Percentiles rank a stretch among this genome's conserved stretches.
Evolutionary conservation across 2,113 vertebrate species (phyloP).

Genomic region (Microtus ochrogaster): DNA sequence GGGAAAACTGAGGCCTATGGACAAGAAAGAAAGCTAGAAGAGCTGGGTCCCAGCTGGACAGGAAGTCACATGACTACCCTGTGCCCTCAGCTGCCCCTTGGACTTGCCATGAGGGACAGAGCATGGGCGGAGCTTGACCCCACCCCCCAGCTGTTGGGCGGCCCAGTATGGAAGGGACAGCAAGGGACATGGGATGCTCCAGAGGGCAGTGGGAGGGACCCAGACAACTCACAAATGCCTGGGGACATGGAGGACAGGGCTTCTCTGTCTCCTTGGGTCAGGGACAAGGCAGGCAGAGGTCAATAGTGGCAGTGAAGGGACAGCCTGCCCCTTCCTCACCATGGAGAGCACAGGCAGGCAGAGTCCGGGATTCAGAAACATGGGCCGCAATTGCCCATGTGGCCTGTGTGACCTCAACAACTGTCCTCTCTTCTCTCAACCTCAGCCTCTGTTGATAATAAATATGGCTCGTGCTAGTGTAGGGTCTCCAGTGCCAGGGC

Average conservation of each 20-base stretch:
- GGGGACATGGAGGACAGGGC: not conserved
- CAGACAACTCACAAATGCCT: accelerated
- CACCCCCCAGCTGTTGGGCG: not conserved
- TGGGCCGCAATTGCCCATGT: accelerated
- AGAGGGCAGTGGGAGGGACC: not conserved
- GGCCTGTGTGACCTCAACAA: not conserved
- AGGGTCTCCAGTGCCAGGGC: accelerated
- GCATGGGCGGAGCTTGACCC: not conserved
- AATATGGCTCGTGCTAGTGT: accelerated
- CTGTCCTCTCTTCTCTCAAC: not conserved
- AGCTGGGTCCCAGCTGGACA: not conserved
- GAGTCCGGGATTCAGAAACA: not conserved
- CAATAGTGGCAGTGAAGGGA: not conserved
- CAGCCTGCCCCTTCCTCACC: no score
- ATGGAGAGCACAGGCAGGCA: not conserved
- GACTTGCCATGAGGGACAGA: not conserved
- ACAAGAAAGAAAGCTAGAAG: not conserved
- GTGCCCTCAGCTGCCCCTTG: not conserved
- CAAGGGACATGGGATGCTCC: not conserved
- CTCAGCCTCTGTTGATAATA: not conserved
- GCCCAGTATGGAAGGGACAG: not conserved
- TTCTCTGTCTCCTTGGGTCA: not conserved
- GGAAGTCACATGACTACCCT: not conserved
- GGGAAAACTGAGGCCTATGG: not conserved
- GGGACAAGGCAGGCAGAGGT: not conserved